These are phyloP conservation scores for Sternotherus odoratus DNA, from an alignment of 2,797 vertebrate genomes.

Conservation along the genomic window DNA sequence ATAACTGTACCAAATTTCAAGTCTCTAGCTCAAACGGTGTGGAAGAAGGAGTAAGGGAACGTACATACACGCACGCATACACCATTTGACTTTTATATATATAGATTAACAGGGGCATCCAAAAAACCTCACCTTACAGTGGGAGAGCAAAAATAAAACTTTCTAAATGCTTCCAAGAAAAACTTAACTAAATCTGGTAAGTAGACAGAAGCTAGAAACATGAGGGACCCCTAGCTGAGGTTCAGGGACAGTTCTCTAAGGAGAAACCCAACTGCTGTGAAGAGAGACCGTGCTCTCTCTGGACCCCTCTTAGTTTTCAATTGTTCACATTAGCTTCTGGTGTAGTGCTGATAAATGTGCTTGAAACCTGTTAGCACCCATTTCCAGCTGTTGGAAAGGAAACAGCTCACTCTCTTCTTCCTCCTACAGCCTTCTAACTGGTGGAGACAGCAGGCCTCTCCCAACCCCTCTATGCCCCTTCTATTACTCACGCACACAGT, in stretches of 20 bases:
- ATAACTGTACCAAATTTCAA: too few relatives aligned
- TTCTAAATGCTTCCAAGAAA: not conserved
- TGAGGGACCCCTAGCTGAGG: not conserved
- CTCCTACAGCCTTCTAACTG: not conserved
- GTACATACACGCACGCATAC: too few relatives aligned
- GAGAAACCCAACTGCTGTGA: accelerated
- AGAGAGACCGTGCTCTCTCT: not conserved
- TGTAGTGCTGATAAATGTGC: not conserved
- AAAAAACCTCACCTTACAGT: not conserved
- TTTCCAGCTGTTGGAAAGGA: not conserved
- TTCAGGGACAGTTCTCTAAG: accelerated
- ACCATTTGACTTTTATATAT: too few relatives aligned
- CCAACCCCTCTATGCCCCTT: not conserved
- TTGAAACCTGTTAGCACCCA: not conserved
- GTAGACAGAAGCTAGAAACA: not conserved
- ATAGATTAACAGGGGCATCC: not conserved
- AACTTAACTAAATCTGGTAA: not conserved
- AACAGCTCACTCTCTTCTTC: not conserved
- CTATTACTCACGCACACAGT: not conserved
- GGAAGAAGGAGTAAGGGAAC: too few relatives aligned
- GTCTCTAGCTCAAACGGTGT: too few relatives aligned
- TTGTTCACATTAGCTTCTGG: not conserved
- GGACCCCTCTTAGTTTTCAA: not conserved
- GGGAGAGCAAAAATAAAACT: not conserved
- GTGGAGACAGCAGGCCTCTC: not conserved